These are phyloP conservation scores for Anarrhichthys ocellatus DNA, from an alignment of 2,113 vertebrate genomes.

Conservation along the genomic window DNA sequence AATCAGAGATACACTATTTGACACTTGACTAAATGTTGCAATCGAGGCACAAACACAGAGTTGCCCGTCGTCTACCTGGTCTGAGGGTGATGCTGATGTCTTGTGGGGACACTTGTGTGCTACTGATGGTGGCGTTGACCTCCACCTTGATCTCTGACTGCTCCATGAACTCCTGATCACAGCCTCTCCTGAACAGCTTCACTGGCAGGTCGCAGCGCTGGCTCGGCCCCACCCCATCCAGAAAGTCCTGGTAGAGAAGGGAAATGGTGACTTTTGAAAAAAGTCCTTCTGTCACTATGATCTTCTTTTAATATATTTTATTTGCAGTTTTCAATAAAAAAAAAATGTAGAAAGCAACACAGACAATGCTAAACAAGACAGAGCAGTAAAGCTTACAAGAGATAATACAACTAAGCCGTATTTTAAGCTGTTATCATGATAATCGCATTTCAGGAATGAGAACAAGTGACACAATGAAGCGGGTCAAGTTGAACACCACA, in stretches of 20 bases:
- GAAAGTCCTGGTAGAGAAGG: conserved; percentile 86
- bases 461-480: conserved; percentile 11
- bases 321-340: neutral
- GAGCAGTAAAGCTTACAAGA: neutral
- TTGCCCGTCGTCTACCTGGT: conserved; percentile 84
- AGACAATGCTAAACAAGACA: neutral
- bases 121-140: conserved; percentile 81
- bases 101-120: conserved; percentile 91
- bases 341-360: neutral
- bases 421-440: neutral
- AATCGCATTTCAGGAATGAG: neutral
- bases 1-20: neutral
- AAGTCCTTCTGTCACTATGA: neutral
- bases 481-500: neutral
- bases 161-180: conserved; percentile 88
- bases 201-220: conserved; percentile 89
- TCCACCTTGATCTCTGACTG: conserved; percentile 84
- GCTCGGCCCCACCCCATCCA: conserved; percentile 83
- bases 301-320: neutral
- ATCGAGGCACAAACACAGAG: conserved; percentile 5
- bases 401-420: neutral
- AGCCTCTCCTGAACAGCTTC: conserved; percentile 90
- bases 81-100: conserved; percentile 88
- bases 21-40: neutral
- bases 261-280: conserved; percentile 7